These are phyloP conservation scores for Thripadectes ignobilis DNA, from an alignment of 2,797 vertebrate genomes.

Conservation along the genomic window DNA sequence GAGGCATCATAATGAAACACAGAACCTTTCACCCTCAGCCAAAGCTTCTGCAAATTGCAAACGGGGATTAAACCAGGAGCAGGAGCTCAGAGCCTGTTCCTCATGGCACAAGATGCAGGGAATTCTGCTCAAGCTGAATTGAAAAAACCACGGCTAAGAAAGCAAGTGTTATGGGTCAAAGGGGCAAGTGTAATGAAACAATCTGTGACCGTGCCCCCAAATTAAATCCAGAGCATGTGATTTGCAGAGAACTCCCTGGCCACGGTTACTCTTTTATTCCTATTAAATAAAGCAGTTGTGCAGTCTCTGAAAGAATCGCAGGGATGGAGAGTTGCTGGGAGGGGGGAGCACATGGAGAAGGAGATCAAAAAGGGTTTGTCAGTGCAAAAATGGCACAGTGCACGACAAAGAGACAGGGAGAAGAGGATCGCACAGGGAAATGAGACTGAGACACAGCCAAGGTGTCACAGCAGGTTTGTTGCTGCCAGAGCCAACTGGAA, in stretches of 20 bases:
- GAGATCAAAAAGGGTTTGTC: slow-evolving; percentile 51
- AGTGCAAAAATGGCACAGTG: neutral
- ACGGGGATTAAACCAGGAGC: slow-evolving; percentile 31
- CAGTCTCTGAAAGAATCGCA: neutral
- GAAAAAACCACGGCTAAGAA: neutral
- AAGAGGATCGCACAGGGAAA: neutral
- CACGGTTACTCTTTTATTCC: neutral
- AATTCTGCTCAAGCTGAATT: neutral
- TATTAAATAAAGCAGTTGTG: neutral
- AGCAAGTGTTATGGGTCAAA: neutral
- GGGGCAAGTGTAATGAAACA: neutral
- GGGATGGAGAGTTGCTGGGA: neutral
- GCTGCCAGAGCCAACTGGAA: slow-evolving; percentile 81
- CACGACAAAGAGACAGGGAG: neutral
- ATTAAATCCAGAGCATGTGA: neutral
- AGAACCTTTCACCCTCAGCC: slow-evolving; percentile 43
- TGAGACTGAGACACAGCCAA: slow-evolving; percentile 74
- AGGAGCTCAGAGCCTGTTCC: neutral
- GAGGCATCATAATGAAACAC: slow-evolving; percentile 19
- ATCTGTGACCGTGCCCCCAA: neutral
- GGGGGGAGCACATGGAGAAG: neutral
- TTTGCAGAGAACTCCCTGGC: neutral
- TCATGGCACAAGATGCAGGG: neutral
- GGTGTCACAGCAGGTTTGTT: slow-evolving; percentile 91
- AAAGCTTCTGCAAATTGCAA: slow-evolving; percentile 51